Evolutionary conservation across 2,113 vertebrate genomes (phyloP).

Genomic region (Corapipo altera): DNA sequence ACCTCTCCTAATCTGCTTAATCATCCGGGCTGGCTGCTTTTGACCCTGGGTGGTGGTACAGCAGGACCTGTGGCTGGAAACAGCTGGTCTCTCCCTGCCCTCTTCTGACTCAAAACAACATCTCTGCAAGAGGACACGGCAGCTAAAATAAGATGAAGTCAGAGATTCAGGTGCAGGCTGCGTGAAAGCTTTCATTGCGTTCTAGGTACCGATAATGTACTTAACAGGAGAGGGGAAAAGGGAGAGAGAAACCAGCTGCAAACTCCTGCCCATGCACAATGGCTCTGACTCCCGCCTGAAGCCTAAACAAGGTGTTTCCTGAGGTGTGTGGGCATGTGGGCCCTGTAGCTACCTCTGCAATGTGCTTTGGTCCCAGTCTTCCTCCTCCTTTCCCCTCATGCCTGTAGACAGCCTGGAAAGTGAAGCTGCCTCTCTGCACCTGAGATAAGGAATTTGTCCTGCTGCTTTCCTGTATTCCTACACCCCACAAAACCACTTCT

Average conservation of each 20-base stretch:
- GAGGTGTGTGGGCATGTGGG: background rate
- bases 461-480: background rate
- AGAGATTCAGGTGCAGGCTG: constrained; percentile 1
- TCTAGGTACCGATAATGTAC: background rate
- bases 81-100: background rate
- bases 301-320: background rate
- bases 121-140: background rate
- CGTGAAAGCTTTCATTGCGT: background rate
- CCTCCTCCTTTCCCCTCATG: background rate
- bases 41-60: fast-evolving
- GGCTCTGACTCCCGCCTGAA: background rate
- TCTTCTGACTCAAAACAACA: background rate
- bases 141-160: background rate
- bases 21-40: background rate
- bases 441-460: background rate
- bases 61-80: background rate
- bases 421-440: background rate
- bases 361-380: background rate
- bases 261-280: fast-evolving
- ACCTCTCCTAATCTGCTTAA: background rate
- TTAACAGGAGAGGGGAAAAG: background rate
- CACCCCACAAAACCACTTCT: background rate
- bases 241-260: background rate
- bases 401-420: background rate
- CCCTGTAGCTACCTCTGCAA: background rate